Conservation (phyloP, 2,113 vertebrate genomes). For the Gila orcuttii region DNA sequence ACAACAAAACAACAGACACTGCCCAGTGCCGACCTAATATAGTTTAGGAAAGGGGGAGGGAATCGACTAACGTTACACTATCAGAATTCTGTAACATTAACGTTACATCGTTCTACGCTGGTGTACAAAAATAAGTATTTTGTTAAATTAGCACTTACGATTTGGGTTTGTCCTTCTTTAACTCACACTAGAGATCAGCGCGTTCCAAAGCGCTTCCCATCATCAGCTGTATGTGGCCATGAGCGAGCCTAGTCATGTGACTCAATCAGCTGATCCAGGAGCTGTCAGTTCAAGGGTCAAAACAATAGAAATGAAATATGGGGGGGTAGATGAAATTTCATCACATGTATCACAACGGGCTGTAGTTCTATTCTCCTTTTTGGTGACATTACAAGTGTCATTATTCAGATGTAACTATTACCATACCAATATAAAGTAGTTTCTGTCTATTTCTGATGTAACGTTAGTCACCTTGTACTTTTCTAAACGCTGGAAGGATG, state of each 20-base stretch:
- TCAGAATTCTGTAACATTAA: too few species aligned
- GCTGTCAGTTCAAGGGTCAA: slow-evolving; percentile 59
- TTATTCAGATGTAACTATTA: background rate
- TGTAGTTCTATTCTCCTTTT: background rate
- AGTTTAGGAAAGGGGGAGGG: background rate
- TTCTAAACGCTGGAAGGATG: background rate
- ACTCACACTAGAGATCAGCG: background rate
- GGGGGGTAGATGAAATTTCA: background rate
- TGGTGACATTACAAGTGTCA: background rate
- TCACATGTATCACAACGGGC: background rate
- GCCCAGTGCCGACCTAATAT: background rate
- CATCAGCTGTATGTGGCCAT: slow-evolving; percentile 8
- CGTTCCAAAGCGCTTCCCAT: background rate
- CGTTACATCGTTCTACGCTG: background rate
- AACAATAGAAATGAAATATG: background rate
- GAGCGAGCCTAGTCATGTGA: slow-evolving; percentile 72
- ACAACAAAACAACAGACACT: background rate
- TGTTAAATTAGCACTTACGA: slow-evolving; percentile 40
- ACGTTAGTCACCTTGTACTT: background rate
- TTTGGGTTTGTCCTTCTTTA: background rate
- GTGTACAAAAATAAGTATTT: background rate
- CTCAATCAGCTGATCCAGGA: slow-evolving; percentile 68
- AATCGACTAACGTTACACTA: too few species aligned
- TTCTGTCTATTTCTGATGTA: background rate
- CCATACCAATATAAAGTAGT: too few species aligned